phyloP scores from a whole-genome alignment of 23 tunicate genomes.

The Aplidium turbinatum region DNA sequence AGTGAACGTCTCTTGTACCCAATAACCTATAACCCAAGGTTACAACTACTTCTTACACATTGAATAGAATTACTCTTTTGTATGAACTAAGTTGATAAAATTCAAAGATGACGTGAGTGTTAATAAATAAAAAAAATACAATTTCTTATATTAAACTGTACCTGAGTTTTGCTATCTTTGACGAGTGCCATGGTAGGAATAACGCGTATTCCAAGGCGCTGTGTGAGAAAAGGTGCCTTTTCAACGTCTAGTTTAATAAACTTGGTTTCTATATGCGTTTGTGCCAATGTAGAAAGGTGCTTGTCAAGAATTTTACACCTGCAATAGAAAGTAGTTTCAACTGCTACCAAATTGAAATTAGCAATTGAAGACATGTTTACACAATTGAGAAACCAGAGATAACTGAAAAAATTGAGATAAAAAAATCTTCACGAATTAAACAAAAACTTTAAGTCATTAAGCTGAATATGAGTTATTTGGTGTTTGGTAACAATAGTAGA shows the following conservation, averaged over 20 bases:
- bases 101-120: background rate
- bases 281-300: constrained; percentile 78
- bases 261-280: constrained; percentile 88
- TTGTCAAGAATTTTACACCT: constrained; percentile 92
- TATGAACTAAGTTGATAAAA: no score
- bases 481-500: no score
- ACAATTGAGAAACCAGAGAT: no score
- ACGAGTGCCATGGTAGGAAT: constrained; percentile 90
- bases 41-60: no score
- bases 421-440: no score
- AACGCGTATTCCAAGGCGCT: constrained; percentile 83
- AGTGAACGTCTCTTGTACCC: no score
- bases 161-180: constrained; percentile 95
- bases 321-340: constrained; percentile 1
- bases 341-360: background rate
- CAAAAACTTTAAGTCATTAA: no score
- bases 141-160: constrained; percentile 7
- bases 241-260: constrained; percentile 94
- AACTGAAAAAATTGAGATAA: no score
- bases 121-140: background rate
- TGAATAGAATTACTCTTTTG: no score
- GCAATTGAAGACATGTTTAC: background rate
- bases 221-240: constrained; percentile 96
- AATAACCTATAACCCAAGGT: no score
- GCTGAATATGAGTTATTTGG: no score